Base-by-base conservation (phyloP, 2,888 invertebrate genomes). In the Scaptodrosophila latifasciaeformis region DNA sequence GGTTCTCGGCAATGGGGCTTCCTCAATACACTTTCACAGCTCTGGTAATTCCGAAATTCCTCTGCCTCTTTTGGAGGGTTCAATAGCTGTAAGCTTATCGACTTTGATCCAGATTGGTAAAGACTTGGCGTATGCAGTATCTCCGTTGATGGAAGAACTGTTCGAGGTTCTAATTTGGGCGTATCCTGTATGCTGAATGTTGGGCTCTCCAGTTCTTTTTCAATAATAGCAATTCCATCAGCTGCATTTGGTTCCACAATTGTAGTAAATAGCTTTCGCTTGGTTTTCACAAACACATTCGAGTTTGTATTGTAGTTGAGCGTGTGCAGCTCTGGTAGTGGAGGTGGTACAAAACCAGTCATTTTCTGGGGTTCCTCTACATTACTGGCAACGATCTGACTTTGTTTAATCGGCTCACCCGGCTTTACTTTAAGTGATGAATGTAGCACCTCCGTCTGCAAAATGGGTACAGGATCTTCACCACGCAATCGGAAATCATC, bases 221-320 rank as follows among this genome's bases (percentile, higher is more conserved):
- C 84, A 18, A 84, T 69, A 2, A 84, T 66, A 2, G 81, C 74
- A 24, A 84, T 56, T 18, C 84, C 82, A 27, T 80, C 82, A 24
- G 61, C 49, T 0, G 81, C 78, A 42, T 48, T 76, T 1, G 83
- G 79, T 17, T 84, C 79, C 1, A 90, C 89, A 2, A 92, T 89
- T 0, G 93, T 92, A 0, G 93, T 92, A 62, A 94, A 94, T 66
- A 94, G 90, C 87, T 93, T 93, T 49, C 93, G 89, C 35, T 92
- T 93, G 0, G 94, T 94, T 84, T 92, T 93, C 0, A 94, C 92
- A 63, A 94, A 92, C 0, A 94, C 89, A 81, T 92, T 93, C 39
- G 89, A 74, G n/a, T 82, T 81, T 18, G 65, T 67, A 46, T 78
- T 80, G 54, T 63, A 64, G 47, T 34, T 55, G 39, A 66, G 68